A percentile compares a stretch with the other conserved stretches of the same genome.
Evolutionary conservation across 1,140 invertebrate species (phyloP).

Genomic region (Whitmania pigra): DNA sequence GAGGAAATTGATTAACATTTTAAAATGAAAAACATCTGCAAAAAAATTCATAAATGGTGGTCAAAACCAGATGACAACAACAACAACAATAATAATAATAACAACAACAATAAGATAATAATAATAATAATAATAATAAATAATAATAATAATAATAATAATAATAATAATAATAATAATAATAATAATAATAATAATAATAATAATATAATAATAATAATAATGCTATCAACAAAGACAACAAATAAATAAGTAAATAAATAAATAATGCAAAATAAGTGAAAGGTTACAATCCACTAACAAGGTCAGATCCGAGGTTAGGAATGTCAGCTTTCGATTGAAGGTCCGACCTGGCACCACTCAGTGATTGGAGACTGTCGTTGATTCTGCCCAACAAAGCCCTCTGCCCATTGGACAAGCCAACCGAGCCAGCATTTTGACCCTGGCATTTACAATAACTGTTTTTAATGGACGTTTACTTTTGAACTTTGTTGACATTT

Average conservation of each 20-base stretch:
- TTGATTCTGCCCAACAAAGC: slow-evolving; percentile 79
- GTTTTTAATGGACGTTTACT: too few species aligned
- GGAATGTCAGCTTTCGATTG: slow-evolving; percentile 59
- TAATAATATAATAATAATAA: slow-evolving; percentile 9
- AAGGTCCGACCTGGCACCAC: slow-evolving; percentile 68
- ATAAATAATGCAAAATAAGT: background rate
- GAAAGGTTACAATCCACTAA: background rate
- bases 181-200: slow-evolving; percentile 8
- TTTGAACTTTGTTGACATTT: too few species aligned
- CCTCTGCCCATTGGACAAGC: slow-evolving; percentile 74
- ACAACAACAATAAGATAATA: too few species aligned
- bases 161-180: slow-evolving; percentile 3
- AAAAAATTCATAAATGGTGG: too few species aligned
- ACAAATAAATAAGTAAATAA: slow-evolving; percentile 11
- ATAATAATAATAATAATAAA: slow-evolving; percentile 11
- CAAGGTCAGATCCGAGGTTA: slow-evolving; percentile 50
- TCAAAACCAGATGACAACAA: background rate
- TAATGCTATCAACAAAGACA: background rate
- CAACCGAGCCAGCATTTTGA: slow-evolving; percentile 66
- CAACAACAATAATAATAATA: background rate
- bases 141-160: too few species aligned
- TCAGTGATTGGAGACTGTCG: slow-evolving; percentile 62
- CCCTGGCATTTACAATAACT: slow-evolving; percentile 44
- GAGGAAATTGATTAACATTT: too few species aligned
- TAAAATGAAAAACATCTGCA: too few species aligned